Percentiles rank a stretch among this genome's conserved stretches.
Conservation (phyloP, 2,113 vertebrate species). For the Ellobius talpinus region DNA sequence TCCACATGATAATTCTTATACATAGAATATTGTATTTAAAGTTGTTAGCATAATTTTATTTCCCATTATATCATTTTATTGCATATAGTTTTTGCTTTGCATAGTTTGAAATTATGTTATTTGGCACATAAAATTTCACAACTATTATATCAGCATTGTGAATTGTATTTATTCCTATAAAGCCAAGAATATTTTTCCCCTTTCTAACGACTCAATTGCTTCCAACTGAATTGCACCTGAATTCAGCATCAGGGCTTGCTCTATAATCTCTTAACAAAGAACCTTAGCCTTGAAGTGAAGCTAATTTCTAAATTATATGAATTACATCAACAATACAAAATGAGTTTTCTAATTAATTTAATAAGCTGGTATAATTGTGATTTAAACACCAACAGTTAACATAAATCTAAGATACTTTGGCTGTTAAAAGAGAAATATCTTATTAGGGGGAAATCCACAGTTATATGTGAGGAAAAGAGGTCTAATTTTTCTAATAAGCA, state of each 20-base stretch:
- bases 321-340: constrained; percentile 47
- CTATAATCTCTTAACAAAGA: background rate
- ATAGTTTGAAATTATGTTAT: constrained; percentile 65
- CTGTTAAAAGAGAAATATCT: constrained; percentile 8
- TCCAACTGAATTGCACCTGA: constrained; percentile 55
- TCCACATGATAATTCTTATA: constrained; percentile 48
- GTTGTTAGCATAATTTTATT: constrained; percentile 73
- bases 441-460: background rate
- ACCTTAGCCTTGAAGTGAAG: constrained; percentile 40
- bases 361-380: constrained; percentile 39
- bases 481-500: background rate
- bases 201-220: constrained; percentile 2
- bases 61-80: constrained; percentile 55
- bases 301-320: constrained; percentile 56
- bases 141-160: constrained; percentile 17
- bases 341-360: constrained; percentile 58
- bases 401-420: background rate
- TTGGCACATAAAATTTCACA: constrained; percentile 71
- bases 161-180: constrained; percentile 63
- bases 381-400: constrained; percentile 53
- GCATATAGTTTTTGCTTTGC: constrained; percentile 68
- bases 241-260: background rate
- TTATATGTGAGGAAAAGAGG: background rate
- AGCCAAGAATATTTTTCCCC: constrained; percentile 47
- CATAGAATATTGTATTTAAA: constrained; percentile 25